phyloP scores from a whole-genome alignment of 2,888 invertebrate genomes.

The Cheilosia soror region DNA sequence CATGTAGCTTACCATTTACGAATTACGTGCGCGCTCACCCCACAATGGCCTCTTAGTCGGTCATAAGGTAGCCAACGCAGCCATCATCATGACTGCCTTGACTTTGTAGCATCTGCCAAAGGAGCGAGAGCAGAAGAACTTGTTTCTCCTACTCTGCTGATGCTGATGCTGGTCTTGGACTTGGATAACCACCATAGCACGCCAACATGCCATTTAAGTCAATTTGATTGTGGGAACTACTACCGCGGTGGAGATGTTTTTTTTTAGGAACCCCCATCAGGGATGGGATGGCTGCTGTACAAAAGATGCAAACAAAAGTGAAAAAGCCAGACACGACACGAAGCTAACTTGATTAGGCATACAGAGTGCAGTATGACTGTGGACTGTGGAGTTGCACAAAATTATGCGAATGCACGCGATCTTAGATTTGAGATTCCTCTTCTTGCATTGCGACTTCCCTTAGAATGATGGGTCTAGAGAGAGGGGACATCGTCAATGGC shows the following conservation, averaged over 20 bases:
- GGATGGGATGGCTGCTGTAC: not conserved
- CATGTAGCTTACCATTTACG: slow-evolving; percentile 30
- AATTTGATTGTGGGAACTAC: slow-evolving; percentile 63
- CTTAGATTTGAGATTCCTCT: slow-evolving; percentile 10
- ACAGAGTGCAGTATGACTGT: slow-evolving; percentile 1
- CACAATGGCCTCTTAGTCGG: slow-evolving; percentile 38
- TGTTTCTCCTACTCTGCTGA: slow-evolving; percentile 26
- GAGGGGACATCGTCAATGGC: not conserved
- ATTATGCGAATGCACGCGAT: slow-evolving; percentile 68
- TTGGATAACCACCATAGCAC: slow-evolving; percentile 15
- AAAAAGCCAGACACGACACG: slow-evolving; percentile 55
- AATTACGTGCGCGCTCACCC: slow-evolving; percentile 67
- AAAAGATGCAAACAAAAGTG: slow-evolving; percentile 37
- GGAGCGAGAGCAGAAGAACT: slow-evolving; percentile 29
- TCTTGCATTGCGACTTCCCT: not conserved
- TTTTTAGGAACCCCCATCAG: slow-evolving; percentile 17
- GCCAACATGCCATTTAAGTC: slow-evolving; percentile 41
- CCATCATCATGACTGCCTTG: slow-evolving; percentile 30
- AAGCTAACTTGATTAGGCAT: slow-evolving; percentile 25
- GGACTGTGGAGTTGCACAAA: slow-evolving; percentile 24
- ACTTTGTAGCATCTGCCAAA: slow-evolving; percentile 49
- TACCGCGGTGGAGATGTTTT: slow-evolving; percentile 39
- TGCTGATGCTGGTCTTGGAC: slow-evolving; percentile 32
- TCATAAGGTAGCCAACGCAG: slow-evolving; percentile 55
- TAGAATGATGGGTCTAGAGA: slow-evolving; percentile 49